A percentile compares a stretch with the other conserved stretches of the same genome.
Conservation (phyloP, 2,113 vertebrate species). For the Cebus imitator region DNA sequence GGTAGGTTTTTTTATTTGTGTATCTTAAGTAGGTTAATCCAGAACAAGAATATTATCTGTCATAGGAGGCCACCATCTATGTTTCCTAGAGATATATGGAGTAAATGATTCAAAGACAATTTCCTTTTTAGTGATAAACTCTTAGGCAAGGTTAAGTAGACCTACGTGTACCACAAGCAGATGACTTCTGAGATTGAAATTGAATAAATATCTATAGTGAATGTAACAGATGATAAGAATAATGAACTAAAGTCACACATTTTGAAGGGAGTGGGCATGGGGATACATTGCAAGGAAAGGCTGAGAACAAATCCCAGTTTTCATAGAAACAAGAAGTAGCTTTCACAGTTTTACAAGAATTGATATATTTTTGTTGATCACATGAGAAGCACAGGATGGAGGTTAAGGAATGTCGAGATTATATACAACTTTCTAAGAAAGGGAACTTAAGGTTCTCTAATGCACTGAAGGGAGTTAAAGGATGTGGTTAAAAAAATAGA, state of each 20-base stretch:
- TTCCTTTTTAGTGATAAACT: neutral
- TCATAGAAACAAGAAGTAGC: constrained; percentile 11
- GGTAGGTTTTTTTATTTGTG: neutral
- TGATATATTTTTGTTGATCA: neutral
- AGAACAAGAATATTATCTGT: neutral
- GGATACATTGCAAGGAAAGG: neutral
- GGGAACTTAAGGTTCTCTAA: neutral
- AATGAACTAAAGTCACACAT: neutral
- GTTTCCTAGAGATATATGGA: neutral
- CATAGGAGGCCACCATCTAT: neutral
- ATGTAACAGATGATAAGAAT: neutral
- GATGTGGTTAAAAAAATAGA: neutral
- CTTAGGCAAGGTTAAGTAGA: neutral
- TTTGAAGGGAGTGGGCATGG: neutral
- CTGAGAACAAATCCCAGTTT: neutral
- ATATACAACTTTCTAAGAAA: neutral
- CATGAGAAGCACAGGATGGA: constrained; percentile 4
- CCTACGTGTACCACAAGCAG: neutral
- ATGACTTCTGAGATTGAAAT: neutral
- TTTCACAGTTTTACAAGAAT: neutral
- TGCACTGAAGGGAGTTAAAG: neutral
- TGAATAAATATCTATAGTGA: neutral
- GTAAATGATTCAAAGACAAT: neutral
- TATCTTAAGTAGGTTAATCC: neutral
- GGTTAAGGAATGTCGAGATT: constrained; percentile 12